These are phyloP conservation scores for Sander lucioperca DNA, from an alignment of 2,113 vertebrate genomes.

Conservation along the genomic window DNA sequence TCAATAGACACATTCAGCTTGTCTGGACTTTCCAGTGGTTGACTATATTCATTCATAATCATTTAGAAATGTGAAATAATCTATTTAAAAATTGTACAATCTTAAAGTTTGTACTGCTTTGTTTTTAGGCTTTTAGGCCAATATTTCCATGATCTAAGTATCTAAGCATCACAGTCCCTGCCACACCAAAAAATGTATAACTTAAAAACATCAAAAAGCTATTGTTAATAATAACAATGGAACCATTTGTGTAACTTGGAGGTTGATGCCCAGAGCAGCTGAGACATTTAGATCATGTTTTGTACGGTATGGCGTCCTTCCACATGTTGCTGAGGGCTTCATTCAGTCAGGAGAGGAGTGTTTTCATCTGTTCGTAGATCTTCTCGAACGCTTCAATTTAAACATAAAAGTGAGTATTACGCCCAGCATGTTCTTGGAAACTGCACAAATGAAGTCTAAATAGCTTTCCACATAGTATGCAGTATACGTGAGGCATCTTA, in stretches of 20 bases:
- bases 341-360: slow-evolving; percentile 56
- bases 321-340: not conserved
- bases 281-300: not conserved
- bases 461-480: not conserved
- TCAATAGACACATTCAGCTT: no score
- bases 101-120: not conserved
- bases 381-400: slow-evolving; percentile 31
- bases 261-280: no score
- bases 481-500: no score
- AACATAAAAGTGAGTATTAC: slow-evolving; percentile 10
- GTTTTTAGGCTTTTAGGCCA: not conserved
- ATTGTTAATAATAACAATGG: no score
- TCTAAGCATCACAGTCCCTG: not conserved
- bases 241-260: no score
- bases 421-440: not conserved
- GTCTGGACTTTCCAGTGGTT: no score
- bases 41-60: no score
- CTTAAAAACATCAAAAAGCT: no score
- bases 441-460: not conserved
- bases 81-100: no score
- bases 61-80: no score
- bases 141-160: not conserved
- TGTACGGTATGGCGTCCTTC: not conserved
- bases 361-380: slow-evolving; percentile 39
- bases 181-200: no score